Percentiles rank a stretch among this genome's conserved stretches.
phyloP scores from a whole-genome alignment of 2,113 vertebrate species.

The Calidris pygmaea region DNA sequence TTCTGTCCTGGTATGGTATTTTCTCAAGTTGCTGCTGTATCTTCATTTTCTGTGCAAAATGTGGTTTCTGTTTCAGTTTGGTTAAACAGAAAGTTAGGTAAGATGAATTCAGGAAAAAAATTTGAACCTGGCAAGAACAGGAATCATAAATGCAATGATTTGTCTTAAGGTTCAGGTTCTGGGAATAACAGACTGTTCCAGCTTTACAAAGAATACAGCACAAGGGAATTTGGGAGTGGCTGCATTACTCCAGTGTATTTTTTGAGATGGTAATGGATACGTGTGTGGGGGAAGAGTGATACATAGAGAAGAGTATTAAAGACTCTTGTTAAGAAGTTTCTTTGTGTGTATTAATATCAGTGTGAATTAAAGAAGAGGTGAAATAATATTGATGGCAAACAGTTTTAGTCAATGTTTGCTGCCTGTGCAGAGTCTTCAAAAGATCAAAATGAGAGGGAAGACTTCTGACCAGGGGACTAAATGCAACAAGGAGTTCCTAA shows the following conservation, averaged over 20 bases:
- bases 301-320: background rate
- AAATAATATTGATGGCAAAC: background rate
- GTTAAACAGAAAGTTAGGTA: conserved; percentile 29
- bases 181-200: conserved; percentile 53
- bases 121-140: conserved; percentile 34
- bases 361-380: background rate
- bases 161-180: conserved; percentile 56
- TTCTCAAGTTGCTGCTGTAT: conserved; percentile 10
- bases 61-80: conserved; percentile 5
- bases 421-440: background rate
- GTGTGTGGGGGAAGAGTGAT: background rate
- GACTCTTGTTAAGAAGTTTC: background rate
- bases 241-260: conserved; percentile 12
- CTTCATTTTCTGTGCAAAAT: background rate
- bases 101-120: background rate
- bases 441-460: background rate
- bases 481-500: background rate
- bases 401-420: background rate
- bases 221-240: conserved; percentile 47
- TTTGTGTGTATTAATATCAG: background rate
- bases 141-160: conserved; percentile 51
- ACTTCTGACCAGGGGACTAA: background rate
- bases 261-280: background rate
- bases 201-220: conserved; percentile 33
- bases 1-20: background rate